Evolutionary conservation across 2,888 invertebrate genomes (phyloP).

Genomic region (Aphrophora alni): DNA sequence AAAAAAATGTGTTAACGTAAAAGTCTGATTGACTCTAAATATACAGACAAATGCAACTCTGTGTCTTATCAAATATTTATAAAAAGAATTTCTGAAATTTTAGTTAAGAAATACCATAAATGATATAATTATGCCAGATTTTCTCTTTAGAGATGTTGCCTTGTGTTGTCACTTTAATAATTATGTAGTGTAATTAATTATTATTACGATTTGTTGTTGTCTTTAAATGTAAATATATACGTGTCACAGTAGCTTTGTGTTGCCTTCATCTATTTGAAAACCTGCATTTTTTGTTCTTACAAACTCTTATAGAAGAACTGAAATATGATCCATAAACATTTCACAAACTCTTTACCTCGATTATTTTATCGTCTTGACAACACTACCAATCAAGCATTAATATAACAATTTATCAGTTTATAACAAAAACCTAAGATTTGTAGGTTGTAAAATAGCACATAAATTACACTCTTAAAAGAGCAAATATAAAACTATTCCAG

Average conservation of each 20-base stretch:
- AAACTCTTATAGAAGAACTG: too few species aligned
- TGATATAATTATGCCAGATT: neutral
- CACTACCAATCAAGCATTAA: too few species aligned
- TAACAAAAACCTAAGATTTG: too few species aligned
- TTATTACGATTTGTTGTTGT: conserved; percentile 45
- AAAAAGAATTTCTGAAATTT: neutral
- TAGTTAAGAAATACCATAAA: neutral
- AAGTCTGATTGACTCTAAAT: conserved; percentile 51
- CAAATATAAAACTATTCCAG: too few species aligned
- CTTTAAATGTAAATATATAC: conserved; percentile 47
- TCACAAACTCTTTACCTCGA: too few species aligned
- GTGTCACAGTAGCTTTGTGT: conserved; percentile 38
- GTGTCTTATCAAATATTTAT: conserved; percentile 46
- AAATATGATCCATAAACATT: too few species aligned
- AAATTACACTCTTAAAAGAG: too few species aligned
- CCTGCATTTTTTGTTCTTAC: too few species aligned
- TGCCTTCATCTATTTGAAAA: neutral
- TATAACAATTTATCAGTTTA: too few species aligned
- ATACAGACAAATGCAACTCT: conserved; percentile 48
- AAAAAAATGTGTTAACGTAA: conserved; percentile 41
- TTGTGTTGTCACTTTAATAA: conserved; percentile 43
- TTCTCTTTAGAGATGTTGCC: conserved; percentile 38
- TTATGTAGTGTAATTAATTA: conserved; percentile 32
- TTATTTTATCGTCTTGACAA: too few species aligned
- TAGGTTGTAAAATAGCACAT: too few species aligned